Evolutionary conservation across 2,888 invertebrate genomes (phyloP), one percentile per base, ranked within the genome.

Genomic region (Ametastegia equiseti): DNA sequence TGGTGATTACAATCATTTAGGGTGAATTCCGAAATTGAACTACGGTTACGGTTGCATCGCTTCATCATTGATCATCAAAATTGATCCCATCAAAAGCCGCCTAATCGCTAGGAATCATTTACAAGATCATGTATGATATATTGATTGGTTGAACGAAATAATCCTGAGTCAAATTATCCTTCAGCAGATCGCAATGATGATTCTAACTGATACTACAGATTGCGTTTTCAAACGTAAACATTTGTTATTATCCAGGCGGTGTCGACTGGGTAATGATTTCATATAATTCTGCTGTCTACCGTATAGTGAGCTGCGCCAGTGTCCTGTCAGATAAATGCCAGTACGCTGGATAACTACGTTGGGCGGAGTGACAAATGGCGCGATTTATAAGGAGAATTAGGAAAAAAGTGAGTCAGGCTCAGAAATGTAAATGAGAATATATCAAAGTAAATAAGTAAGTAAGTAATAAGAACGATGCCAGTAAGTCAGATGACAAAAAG

Each of bases 371-470:
- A 80, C 13, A 73, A 73, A 73, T 65, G 54, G 15, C 13, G 36
- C 15, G 30, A 80, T 67, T 65, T 69, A 19, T 65, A 80, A 71
- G 13, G 39, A 69, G 71, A 80, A 71, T 65, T n/a, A 23, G 71
- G 50, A 23, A 69, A 73, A 27, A 69, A 71, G 65, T 45, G 69
- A 67, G 80, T 65, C 42, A 60, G 27, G 54, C 30, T 47, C 13
- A 67, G 50, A 42, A 69, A 80, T 67, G 80, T 50, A 50, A 54
- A 80, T 30, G 19, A 80, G 27, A 39, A n/a, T 15, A n/a, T 47
- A 47, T n/a, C n/a, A n/a, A n/a, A n/a, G n/a, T n/a, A 19, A 65
- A 71, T 50, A 13, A 50, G 80, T 33, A 75, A 36, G 30, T 19
- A 36, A 65, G 39, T 23, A 39, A 39, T 39, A 67, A 19, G 65